These are phyloP conservation scores for Eupristina koningsbergeri DNA, from an alignment of 1,140 invertebrate genomes.

Conservation along the genomic window DNA sequence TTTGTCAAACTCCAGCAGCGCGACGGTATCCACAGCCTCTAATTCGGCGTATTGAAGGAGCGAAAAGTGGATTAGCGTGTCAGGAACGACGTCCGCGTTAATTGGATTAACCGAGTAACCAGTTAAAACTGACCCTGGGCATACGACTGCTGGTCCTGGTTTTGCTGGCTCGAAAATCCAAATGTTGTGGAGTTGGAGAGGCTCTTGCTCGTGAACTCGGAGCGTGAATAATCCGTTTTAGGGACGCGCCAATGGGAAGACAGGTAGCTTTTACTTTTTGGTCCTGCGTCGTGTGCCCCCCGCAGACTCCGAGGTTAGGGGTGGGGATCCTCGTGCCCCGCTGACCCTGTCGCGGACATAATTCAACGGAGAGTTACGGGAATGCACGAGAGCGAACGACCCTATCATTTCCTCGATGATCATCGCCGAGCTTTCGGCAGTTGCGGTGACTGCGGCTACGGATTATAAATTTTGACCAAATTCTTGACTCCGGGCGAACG, in stretches of 20 bases:
- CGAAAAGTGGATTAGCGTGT: conserved; percentile 4
- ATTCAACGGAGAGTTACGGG: conserved; percentile 25
- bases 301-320: background rate
- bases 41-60: background rate
- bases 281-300: conserved; percentile 7
- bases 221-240: conserved; percentile 44
- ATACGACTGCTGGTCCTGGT: too few relatives aligned
- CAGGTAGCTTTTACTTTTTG: conserved; percentile 32
- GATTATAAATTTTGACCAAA: conserved; percentile 25
- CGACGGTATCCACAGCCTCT: background rate
- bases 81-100: background rate
- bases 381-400: background rate
- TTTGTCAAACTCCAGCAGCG: conserved; percentile 29
- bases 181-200: conserved; percentile 27
- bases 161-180: background rate
- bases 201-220: background rate
- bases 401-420: conserved; percentile 6
- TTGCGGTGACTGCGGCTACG: conserved; percentile 26
- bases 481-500: background rate
- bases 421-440: conserved; percentile 24
- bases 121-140: background rate
- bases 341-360: conserved; percentile 37
- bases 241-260: conserved; percentile 13
- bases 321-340: conserved; percentile 1
- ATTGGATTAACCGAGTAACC: conserved; percentile 35